These are phyloP conservation scores for Euproctis similis DNA, from an alignment of 2,888 invertebrate species.

Conservation along the genomic window DNA sequence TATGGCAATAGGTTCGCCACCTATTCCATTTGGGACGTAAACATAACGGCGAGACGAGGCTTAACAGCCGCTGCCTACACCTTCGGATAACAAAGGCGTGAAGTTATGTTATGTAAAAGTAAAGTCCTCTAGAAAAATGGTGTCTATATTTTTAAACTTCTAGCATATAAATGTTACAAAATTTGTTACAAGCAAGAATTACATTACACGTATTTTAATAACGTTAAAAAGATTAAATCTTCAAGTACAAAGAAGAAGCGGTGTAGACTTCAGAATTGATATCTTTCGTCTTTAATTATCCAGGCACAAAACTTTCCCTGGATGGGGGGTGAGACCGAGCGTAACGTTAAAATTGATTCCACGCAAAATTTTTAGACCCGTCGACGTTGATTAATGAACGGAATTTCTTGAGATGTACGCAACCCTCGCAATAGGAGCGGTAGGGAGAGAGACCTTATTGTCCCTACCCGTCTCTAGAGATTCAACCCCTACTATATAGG, in stretches of 20 bases:
- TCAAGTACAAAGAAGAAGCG: conserved; percentile 28
- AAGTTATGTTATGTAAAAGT: too few relatives aligned
- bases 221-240: conserved; percentile 26
- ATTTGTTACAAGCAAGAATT: conserved; percentile 4
- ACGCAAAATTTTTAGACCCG: conserved; percentile 65
- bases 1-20: too few relatives aligned
- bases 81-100: too few relatives aligned
- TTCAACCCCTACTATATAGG: conserved; percentile 38
- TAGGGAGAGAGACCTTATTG: conserved; percentile 44
- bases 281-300: conserved; percentile 66
- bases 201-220: conserved; percentile 21
- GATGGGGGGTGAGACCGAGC: conserved; percentile 49
- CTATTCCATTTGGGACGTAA: too few relatives aligned
- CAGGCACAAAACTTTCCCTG: conserved; percentile 53
- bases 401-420: conserved; percentile 54
- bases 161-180: too few relatives aligned
- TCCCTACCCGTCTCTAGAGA: too few relatives aligned
- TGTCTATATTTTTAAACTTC: too few relatives aligned
- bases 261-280: conserved; percentile 49
- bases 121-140: too few relatives aligned
- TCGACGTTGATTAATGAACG: conserved; percentile 72
- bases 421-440: conserved; percentile 45
- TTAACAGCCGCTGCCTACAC: too few relatives aligned
- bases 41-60: too few relatives aligned
- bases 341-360: conserved; percentile 70